A percentile compares a stretch with the other conserved stretches of the same genome.
Conservation (phyloP, 2,797 vertebrate species). For the Aeoliscus strigatus region DNA sequence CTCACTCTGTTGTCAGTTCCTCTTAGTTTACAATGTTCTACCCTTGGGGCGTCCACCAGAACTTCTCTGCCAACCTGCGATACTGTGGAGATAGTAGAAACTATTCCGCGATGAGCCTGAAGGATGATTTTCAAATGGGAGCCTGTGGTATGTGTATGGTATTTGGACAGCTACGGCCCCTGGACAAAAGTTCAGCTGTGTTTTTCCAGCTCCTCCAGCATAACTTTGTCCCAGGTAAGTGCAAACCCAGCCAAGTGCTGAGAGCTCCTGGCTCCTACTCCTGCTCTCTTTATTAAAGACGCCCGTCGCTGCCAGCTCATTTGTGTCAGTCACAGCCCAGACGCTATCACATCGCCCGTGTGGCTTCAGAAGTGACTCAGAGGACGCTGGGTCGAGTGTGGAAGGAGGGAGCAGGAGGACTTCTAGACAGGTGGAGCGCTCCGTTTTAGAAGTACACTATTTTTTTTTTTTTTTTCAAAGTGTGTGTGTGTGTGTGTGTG, state of each 20-base stretch:
- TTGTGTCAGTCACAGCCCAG: slow-evolving; percentile 38
- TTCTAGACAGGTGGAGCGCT: too few relatives aligned
- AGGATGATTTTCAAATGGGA: too few relatives aligned
- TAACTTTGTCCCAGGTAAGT: slow-evolving; percentile 45
- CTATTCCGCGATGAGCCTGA: too few relatives aligned
- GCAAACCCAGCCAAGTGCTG: slow-evolving; percentile 28
- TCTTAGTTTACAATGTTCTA: too few relatives aligned
- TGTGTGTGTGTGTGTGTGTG: too few relatives aligned
- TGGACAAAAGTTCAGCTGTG: slow-evolving; percentile 28
- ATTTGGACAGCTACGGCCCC: slow-evolving; percentile 22
- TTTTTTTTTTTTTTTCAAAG: too few relatives aligned
- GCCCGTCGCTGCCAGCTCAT: slow-evolving; percentile 35
- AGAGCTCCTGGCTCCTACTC: slow-evolving; percentile 38
- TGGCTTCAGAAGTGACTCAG: slow-evolving; percentile 23
- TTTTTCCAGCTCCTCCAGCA: slow-evolving; percentile 41
- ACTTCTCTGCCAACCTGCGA: too few relatives aligned
- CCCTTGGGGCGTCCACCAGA: too few relatives aligned
- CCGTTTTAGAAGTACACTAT: too few relatives aligned
- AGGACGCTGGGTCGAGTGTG: slow-evolving; percentile 9
- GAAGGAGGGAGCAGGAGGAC: slow-evolving; percentile 1
- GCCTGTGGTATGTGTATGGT: slow-evolving; percentile 22
- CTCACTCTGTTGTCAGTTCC: too few relatives aligned
- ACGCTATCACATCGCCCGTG: slow-evolving; percentile 33
- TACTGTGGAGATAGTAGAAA: too few relatives aligned
- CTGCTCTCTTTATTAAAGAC: slow-evolving; percentile 41